These are phyloP conservation scores for Probosciger aterrimus DNA, from an alignment of 2,113 vertebrate genomes.

Conservation along the genomic window DNA sequence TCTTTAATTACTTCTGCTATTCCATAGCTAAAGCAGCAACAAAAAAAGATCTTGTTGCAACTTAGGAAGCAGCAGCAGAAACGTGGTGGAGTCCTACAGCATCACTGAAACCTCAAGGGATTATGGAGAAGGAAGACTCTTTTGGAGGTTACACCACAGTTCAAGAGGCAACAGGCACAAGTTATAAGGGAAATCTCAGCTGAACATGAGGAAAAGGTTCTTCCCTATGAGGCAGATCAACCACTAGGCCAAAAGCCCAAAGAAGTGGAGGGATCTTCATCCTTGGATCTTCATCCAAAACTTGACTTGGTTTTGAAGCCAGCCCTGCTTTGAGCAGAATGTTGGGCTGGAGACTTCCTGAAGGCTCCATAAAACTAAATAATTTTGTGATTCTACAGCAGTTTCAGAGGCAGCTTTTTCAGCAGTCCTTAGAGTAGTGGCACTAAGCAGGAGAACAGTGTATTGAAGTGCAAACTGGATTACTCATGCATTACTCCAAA, in stretches of 20 bases:
- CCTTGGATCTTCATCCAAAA: not conserved
- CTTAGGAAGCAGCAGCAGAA: not conserved
- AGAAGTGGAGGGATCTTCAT: not conserved
- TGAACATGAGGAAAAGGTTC: not conserved
- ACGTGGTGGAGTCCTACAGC: not conserved
- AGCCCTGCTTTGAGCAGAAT: not conserved
- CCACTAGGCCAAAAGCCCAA: accelerated
- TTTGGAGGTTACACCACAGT: not conserved
- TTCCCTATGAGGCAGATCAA: not conserved
- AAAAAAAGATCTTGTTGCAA: not conserved
- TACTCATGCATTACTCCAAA: not conserved
- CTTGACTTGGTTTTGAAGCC: not conserved
- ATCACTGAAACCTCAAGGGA: not conserved
- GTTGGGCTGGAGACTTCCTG: not conserved
- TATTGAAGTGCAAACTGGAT: not conserved
- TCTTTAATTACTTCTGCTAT: not conserved
- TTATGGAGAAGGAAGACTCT: not conserved
- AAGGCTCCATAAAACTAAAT: not conserved
- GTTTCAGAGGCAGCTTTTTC: not conserved
- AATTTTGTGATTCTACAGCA: not conserved
- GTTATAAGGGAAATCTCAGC: not conserved
- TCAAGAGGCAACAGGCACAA: not conserved
- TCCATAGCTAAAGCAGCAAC: not conserved
- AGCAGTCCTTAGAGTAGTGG: not conserved
- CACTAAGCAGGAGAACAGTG: not conserved